phyloP scores from a whole-genome alignment of 2,113 vertebrate genomes.

The Aldabrachelys gigantea region DNA sequence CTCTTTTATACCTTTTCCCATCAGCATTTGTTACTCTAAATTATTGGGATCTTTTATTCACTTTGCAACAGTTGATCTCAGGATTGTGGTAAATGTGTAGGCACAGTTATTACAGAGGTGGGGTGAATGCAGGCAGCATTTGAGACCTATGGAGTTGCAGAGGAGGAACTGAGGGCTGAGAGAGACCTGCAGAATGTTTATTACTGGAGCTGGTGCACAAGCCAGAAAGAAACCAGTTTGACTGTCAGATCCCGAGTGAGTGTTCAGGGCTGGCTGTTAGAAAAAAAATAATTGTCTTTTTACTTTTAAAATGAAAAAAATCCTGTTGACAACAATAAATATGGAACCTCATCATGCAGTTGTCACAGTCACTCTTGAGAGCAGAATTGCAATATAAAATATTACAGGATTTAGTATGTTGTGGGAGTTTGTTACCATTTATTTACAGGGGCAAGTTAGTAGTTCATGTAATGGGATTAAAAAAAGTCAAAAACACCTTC shows the following conservation, averaged over 20 bases:
- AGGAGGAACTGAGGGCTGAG: not conserved
- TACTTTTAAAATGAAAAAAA: not conserved
- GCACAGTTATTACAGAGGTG: not conserved
- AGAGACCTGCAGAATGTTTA: not conserved
- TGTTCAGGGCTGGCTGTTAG: slow-evolving; percentile 55
- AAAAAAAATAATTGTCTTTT: not conserved
- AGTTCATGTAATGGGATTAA: not conserved
- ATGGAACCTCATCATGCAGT: fast-evolving
- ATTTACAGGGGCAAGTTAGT: not conserved
- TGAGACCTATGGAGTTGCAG: not conserved
- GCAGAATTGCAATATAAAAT: not conserved
- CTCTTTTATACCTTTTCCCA: no score
- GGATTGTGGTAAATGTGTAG: not conserved
- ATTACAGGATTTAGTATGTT: not conserved
- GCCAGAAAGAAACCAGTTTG: not conserved
- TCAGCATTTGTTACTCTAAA: no score
- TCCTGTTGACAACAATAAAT: not conserved
- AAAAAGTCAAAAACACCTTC: not conserved
- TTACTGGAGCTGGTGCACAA: not conserved
- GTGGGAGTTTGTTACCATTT: not conserved
- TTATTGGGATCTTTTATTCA: no score
- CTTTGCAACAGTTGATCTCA: no score
- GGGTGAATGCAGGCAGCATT: not conserved
- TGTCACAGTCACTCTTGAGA: not conserved
- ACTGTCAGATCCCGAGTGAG: not conserved